Evolutionary conservation across 2,888 invertebrate genomes (phyloP), one percentile per base, ranked within the genome.

Genomic region (Chloroclystis v-ata): DNA sequence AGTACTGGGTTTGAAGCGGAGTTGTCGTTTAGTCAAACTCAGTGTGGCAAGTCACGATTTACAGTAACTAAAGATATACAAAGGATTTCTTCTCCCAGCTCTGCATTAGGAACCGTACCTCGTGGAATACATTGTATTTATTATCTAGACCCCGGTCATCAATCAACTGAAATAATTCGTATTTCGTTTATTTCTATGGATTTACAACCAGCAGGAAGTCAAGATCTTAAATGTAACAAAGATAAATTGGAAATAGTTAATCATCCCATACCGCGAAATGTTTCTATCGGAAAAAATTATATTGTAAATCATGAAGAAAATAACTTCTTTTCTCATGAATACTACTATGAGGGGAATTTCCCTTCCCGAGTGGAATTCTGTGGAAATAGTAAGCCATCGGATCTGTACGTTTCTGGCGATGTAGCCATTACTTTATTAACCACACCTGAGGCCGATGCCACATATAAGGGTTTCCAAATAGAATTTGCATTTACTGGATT

Each of bases 1-100:
- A 91, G 91, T 41, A 80, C 89, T 11, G 95, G 95, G 24, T 93
- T 94, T 63, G 83, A 82, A 62, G 89, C 91, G 0, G 84, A 80
- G 0, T 75, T 94, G 39, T 87, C 82, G 28, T 69, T 88, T 9
- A 61, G 89, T 37, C 68, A 78, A 43, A 89, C 79, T 12, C 10
- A 58, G 9, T 89, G 88, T 53, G 86, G 82, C 1, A 65, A 65
- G 37, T 61, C 75, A 1, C 32, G 46, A 1, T 74, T 71, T 47
- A 28, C 38, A 12, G 52, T 79, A 4, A 60, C 58, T 11, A 39
- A 59, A 10, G 54, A 51, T 11, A 53, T 65, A 3, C 67, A 73
- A 49, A 59, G 56, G 9, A 50, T 87, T 2, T 74, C 60, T 43
- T 78, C 86, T 7, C 87, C 88, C 1, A 67, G 71, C 2, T 85